These are phyloP conservation scores for Eubasilissa splendida DNA, from an alignment of 2,888 invertebrate species.

Conservation along the genomic window DNA sequence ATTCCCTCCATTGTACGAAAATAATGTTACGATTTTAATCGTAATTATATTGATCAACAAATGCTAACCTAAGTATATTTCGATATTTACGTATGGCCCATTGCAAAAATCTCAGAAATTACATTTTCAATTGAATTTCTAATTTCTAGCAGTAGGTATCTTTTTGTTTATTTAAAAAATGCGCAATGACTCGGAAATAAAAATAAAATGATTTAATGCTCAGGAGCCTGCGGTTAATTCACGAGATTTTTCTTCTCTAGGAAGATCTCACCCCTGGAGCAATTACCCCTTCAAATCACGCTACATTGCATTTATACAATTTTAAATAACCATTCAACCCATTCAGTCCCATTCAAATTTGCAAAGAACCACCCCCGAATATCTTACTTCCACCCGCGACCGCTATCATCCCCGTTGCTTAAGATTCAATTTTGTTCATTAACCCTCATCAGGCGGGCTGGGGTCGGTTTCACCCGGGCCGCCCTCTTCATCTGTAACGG, in stretches of 20 bases:
- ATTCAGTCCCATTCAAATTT: slow-evolving; percentile 37
- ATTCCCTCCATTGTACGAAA: no score
- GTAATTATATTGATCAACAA: no score
- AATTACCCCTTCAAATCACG: slow-evolving; percentile 44
- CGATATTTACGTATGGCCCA: no score
- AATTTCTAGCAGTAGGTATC: no score
- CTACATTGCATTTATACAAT: slow-evolving; percentile 47
- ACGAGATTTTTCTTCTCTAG: background rate
- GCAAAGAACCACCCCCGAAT: slow-evolving; percentile 42
- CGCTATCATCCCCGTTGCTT: slow-evolving; percentile 54
- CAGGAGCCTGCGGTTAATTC: no score
- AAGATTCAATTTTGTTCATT: slow-evolving; percentile 59
- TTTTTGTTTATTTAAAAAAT: no score
- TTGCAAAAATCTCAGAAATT: no score
- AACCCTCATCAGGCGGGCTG: slow-evolving; percentile 54
- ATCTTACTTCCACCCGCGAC: slow-evolving; percentile 47
- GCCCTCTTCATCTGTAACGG: slow-evolving; percentile 47
- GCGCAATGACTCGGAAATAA: no score
- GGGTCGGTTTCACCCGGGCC: slow-evolving; percentile 15
- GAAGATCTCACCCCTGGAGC: background rate
- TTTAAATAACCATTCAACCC: slow-evolving; percentile 45
- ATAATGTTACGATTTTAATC: no score
- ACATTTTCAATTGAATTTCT: no score
- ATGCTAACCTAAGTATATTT: no score
- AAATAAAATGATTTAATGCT: no score